Base-by-base conservation (phyloP, 2,888 invertebrate species). In the Escarpia spicata region DNA sequence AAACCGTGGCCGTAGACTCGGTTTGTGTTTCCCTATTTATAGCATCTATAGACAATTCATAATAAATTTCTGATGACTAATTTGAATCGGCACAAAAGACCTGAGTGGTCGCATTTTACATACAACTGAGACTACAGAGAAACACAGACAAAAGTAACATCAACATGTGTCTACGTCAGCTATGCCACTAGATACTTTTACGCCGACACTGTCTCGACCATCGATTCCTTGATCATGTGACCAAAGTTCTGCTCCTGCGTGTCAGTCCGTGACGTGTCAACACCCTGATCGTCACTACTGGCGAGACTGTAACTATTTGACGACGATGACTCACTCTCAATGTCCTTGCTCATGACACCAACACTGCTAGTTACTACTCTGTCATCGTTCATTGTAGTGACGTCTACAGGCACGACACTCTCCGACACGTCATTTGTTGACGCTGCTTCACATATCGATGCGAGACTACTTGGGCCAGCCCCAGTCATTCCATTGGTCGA, bases 211-310 rank as follows among this genome's bases (percentile, higher is more conserved):
- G 98, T 98, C 96, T 98, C 98, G 96, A 98, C 98, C 97, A 98
- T 98, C 94, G 98, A 98, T 97, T 98, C 98, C 97, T 98, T 98
- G 95, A 98, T 98, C 95, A 98, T 98, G 97, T 98, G 98, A 92
- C 98, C 98, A 96, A 98, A 98, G 96, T 98, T 98, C 92, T 91
- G 93, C 75, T 75, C 75, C 3, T 52, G 52, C 3, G 12, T 12
- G 26, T 75, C 26, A 37, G 93, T 92, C 12, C 43, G 44, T 15
- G 90, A 10, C 19, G 44, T 12, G 19, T 90, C 92, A 12, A 92
- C 93, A 9, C 90, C 92, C 58, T 60, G 19, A 26, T 92, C 92
- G 15, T 90, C 91, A 90, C 75, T 75, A 89, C 52, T 45, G 26
- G 26, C 19, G 75, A n/a, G 26, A 75, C 75, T 75, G 75, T 26